Conservation (phyloP, 2,113 vertebrate genomes). For the Pristiophorus japonicus region DNA sequence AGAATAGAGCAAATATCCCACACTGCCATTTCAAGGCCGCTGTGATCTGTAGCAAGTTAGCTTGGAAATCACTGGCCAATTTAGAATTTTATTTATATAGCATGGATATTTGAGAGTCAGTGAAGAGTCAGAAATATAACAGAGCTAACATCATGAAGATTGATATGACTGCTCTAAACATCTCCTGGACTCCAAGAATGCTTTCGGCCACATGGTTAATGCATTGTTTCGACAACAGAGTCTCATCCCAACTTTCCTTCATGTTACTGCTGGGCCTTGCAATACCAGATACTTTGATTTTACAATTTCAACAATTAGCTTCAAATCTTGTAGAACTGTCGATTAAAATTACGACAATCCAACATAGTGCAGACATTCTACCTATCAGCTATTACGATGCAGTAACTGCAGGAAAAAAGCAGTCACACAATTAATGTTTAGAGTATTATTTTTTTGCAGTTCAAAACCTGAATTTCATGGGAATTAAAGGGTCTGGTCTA, state of each 20-base stretch:
- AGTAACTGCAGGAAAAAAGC: neutral
- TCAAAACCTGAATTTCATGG: conserved; percentile 8
- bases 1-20: neutral
- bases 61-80: neutral
- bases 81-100: neutral
- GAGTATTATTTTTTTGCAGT: neutral
- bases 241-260: neutral
- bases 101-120: neutral
- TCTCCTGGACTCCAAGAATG: no score
- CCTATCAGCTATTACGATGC: conserved; percentile 10
- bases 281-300: neutral
- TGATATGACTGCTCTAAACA: neutral
- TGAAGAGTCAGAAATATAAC: neutral
- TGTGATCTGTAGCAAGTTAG: neutral
- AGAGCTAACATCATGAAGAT: neutral
- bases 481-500: conserved; percentile 3
- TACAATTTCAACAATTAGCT: neutral
- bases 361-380: conserved; percentile 4
- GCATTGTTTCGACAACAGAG: neutral
- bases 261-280: neutral
- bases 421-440: conserved; percentile 16
- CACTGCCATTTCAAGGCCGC: neutral
- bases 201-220: neutral
- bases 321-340: neutral
- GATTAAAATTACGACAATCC: neutral